Base-by-base conservation (phyloP, 1,140 invertebrate species). In the Saxidomus purpurata region DNA sequence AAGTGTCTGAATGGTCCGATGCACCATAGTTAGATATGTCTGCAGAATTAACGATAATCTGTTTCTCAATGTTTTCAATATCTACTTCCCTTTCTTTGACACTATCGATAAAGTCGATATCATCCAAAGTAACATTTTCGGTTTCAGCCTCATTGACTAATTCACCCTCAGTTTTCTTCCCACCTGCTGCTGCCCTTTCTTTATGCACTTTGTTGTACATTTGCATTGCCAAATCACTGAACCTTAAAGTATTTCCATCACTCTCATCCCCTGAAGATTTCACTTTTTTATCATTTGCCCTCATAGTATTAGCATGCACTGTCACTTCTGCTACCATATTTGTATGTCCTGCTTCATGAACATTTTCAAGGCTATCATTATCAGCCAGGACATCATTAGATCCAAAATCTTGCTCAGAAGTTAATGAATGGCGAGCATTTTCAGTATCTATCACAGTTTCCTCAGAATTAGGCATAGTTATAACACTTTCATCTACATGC, bases 321-420 rank as follows among this genome's bases (percentile, higher is more conserved):
- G 40, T 67, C 19, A 76, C 79, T 8, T 83, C 79, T 1, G 77
- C 87, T 43, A 76, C 63, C 4, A 89, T 69, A 55, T 89, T 89
- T 1, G 40, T 80, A 76, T 36, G 79, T 8, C 63, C 69, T n/a
- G 63, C 43, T 55, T 82, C 71, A 43, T 82, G 61, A 22, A 36
- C 79, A 89, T 71, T 82, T 69, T 89, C 63, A 28, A 89, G 80
- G 82, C 77, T 82, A 47, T 89, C 87, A 74, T 89, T 89, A 22
- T 89, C 87, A 13, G 87, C 67, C 13, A 89, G 55, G 19, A 82
- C 17, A 74, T 82, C 87, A 38, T 43, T 52, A 2, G 87, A 89
- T 17, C 87, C 87, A 76, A 82, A 89, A 15, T 89, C 63, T 3
- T 63, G 49, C 55, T 87, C 85, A n/a, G 85, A 87, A 63, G 67